These are phyloP conservation scores for Zaprionus vittiger DNA, from an alignment of 1,140 invertebrate genomes.

Conservation along the genomic window DNA sequence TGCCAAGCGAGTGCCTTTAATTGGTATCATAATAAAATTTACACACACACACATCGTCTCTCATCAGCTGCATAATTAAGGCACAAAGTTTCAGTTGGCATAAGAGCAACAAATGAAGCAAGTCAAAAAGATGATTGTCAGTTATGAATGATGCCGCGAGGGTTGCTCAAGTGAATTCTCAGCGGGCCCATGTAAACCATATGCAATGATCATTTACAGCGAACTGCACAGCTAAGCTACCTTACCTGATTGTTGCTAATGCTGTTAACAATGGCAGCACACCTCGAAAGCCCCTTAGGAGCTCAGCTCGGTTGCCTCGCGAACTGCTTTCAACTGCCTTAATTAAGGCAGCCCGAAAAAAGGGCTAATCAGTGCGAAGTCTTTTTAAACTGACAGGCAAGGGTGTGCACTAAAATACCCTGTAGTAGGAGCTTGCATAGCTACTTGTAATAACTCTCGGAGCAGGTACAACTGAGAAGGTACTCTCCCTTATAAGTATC, in stretches of 20 bases:
- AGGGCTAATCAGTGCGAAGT: conserved; percentile 6
- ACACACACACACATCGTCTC: conserved; percentile 30
- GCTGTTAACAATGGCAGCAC: background rate
- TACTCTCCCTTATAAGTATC: too few species aligned
- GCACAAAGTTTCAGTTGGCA: conserved; percentile 39
- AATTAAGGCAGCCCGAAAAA: conserved; percentile 24
- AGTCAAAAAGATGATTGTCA: conserved; percentile 67
- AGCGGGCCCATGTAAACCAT: background rate
- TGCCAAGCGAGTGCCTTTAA: conserved; percentile 46
- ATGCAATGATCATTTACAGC: background rate
- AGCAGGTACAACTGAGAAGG: too few species aligned
- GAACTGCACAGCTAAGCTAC: background rate
- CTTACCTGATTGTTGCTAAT: background rate
- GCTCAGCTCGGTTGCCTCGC: background rate
- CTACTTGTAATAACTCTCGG: too few species aligned
- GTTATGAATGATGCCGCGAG: conserved; percentile 45
- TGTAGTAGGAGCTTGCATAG: background rate
- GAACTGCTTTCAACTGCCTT: conserved; percentile 6
- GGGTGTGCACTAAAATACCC: background rate
- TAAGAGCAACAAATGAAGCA: conserved; percentile 69
- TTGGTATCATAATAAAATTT: conserved; percentile 77
- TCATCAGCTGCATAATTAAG: conserved; percentile 67
- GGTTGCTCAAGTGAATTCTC: conserved; percentile 19
- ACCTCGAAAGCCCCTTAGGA: conserved; percentile 6
- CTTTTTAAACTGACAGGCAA: background rate